A percentile compares a stretch with the other conserved stretches of the same genome.
Evolutionary conservation across 2,888 invertebrate species (phyloP).

Genomic region (Congeria kusceri): DNA sequence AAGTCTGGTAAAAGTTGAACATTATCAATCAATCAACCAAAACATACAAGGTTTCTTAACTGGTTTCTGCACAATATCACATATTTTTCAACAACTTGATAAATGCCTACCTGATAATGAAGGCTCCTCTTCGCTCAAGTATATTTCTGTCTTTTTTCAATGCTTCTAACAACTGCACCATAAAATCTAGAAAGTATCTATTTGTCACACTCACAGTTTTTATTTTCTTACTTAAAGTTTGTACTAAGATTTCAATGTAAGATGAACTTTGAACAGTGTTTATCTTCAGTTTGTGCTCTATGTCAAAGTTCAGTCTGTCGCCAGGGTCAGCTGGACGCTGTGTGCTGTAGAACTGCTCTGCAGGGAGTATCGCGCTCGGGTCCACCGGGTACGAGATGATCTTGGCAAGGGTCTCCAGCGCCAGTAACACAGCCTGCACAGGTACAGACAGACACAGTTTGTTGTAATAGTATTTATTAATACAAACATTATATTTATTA

Average conservation of each 20-base stretch:
- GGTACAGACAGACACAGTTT: too few species aligned
- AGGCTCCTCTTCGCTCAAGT: conserved; percentile 95
- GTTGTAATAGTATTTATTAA: too few species aligned
- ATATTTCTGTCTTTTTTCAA: conserved; percentile 94
- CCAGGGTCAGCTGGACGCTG: background rate
- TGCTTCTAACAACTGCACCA: conserved; percentile 92
- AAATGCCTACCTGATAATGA: conserved; percentile 93
- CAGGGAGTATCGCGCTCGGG: conserved; percentile 31
- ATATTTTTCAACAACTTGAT: background rate
- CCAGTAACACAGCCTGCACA: conserved; percentile 92
- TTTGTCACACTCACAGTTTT: conserved; percentile 70
- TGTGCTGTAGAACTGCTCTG: background rate
- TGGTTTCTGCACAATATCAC: too few species aligned
- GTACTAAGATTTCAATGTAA: background rate
- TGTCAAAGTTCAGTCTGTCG: background rate
- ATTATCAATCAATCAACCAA: too few species aligned
- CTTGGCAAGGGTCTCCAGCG: conserved; percentile 94
- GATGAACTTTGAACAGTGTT: background rate
- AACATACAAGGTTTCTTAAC: too few species aligned
- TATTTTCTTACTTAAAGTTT: background rate
- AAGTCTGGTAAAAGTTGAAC: too few species aligned
- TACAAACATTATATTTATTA: background rate
- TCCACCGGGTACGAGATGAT: conserved; percentile 86
- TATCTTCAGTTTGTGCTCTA: background rate
- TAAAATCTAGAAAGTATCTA: conserved; percentile 93